Conservation (phyloP, 2,888 invertebrate genomes). For the Caradrina kadenii region DNA sequence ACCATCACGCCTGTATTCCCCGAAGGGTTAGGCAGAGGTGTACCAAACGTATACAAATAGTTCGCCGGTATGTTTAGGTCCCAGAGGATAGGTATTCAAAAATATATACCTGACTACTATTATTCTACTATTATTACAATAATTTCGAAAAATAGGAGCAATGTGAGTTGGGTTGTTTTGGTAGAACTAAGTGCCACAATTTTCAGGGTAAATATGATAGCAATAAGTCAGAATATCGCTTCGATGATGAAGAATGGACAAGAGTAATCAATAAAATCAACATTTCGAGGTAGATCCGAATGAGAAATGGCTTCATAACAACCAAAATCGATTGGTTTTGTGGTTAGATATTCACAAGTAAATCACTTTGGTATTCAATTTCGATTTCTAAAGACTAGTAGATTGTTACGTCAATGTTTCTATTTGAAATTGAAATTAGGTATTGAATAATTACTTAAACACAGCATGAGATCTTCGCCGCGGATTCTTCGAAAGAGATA, state of each 20-base stretch:
- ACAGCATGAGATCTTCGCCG: not conserved
- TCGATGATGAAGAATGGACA: slow-evolving; percentile 17
- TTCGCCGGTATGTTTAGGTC: too few relatives aligned
- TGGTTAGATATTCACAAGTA: slow-evolving; percentile 30
- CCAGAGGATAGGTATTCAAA: too few relatives aligned
- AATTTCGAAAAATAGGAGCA: too few relatives aligned
- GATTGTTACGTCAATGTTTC: slow-evolving; percentile 20
- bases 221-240: slow-evolving; percentile 4
- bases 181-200: too few relatives aligned
- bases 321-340: slow-evolving; percentile 27
- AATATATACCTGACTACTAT: too few relatives aligned
- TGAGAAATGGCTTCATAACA: slow-evolving; percentile 32
- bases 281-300: slow-evolving; percentile 20
- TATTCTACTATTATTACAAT: too few relatives aligned
- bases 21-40: too few relatives aligned
- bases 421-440: slow-evolving; percentile 28
- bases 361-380: slow-evolving; percentile 46
- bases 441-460: slow-evolving; percentile 9
- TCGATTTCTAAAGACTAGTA: slow-evolving; percentile 30
- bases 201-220: too few relatives aligned
- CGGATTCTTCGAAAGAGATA: too few relatives aligned
- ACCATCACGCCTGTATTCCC: too few relatives aligned
- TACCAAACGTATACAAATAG: too few relatives aligned
- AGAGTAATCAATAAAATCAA: slow-evolving; percentile 36
- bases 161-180: too few relatives aligned